Conservation (phyloP, 2,797 vertebrate species). For the Buphagus erythrorhynchus region DNA sequence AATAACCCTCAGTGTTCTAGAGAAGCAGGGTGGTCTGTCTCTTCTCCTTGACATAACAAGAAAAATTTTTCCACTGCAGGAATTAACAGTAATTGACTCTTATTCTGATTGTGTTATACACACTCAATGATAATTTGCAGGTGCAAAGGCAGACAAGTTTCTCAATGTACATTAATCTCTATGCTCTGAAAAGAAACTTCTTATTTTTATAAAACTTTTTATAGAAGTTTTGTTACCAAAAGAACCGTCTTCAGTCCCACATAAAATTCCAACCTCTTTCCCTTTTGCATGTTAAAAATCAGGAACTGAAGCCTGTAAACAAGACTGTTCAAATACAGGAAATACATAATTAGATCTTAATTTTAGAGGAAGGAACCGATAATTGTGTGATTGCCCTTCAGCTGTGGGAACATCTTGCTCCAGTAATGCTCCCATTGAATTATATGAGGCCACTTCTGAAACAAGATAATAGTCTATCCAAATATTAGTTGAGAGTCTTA, state of each 20-base stretch:
- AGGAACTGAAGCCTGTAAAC: slow-evolving; percentile 14
- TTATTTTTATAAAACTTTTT: background rate
- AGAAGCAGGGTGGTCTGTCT: background rate
- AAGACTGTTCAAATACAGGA: background rate
- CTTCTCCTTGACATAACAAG: background rate
- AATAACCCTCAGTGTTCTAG: background rate
- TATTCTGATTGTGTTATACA: background rate
- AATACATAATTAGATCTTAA: slow-evolving; percentile 40
- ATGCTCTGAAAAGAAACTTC: background rate
- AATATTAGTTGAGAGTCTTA: background rate
- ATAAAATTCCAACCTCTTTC: background rate
- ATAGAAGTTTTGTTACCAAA: background rate
- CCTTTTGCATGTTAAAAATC: background rate
- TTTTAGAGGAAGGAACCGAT: slow-evolving; percentile 45
- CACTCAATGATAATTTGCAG: background rate
- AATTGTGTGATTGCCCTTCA: slow-evolving; percentile 36
- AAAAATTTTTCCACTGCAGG: background rate
- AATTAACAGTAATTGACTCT: background rate
- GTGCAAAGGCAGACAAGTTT: background rate
- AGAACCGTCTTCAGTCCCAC: background rate
- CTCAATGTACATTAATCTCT: background rate
- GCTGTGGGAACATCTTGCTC: slow-evolving; percentile 5
- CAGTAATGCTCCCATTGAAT: background rate
- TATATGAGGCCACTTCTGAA: background rate
- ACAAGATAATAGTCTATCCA: background rate